These are phyloP conservation scores for Catharus minimus DNA, from an alignment of 2,113 vertebrate genomes.

Conservation along the genomic window DNA sequence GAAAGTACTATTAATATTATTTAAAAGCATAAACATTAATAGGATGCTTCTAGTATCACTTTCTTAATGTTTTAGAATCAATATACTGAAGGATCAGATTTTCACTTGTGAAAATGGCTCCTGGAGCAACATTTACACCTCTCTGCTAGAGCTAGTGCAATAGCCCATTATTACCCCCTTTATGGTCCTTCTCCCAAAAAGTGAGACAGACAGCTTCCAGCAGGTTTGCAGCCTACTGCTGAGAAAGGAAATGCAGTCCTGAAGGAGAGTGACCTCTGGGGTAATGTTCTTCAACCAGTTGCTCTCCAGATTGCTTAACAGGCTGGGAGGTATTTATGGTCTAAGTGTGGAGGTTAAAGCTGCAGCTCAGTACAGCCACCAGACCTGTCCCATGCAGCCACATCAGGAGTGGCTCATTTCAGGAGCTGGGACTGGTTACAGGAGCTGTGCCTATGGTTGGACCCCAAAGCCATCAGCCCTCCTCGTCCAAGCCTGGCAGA, in stretches of 20 bases:
- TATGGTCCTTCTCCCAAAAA: background rate
- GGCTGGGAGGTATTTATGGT: background rate
- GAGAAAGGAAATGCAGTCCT: background rate
- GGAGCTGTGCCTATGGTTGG: background rate
- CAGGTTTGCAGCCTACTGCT: background rate
- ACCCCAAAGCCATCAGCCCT: background rate
- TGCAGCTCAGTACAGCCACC: background rate
- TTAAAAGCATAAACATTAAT: background rate
- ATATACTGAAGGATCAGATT: background rate
- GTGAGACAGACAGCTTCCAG: background rate
- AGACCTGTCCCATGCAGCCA: background rate
- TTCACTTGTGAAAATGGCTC: background rate
- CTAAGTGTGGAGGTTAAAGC: background rate
- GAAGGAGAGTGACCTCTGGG: background rate
- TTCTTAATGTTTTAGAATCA: background rate
- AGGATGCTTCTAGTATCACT: background rate
- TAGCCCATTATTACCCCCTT: background rate
- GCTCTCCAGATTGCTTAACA: background rate
- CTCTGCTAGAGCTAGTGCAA: background rate
- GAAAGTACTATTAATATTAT: background rate
- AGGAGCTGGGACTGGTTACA: background rate
- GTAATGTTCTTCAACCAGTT: background rate
- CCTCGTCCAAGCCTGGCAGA: background rate
- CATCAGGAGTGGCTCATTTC: fast-evolving
- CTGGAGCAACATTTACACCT: background rate